Base-by-base conservation (phyloP, 53 echinoderm and acorn worm genomes). In the Holothuria scabra region DNA sequence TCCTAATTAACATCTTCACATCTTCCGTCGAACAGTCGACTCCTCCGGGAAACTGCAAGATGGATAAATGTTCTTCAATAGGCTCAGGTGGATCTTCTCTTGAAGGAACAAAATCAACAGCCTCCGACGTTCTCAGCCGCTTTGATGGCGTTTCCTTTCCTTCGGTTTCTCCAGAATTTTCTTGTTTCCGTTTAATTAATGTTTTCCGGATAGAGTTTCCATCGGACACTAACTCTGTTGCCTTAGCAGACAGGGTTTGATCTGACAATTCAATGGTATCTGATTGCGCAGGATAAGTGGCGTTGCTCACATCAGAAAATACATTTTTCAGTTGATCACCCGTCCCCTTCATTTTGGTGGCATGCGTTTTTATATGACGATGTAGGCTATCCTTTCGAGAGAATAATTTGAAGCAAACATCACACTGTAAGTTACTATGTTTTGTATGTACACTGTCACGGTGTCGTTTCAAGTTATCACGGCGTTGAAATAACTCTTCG, bases 381-480 rank as follows among this genome's bases (percentile, higher is more conserved):
- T 8, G 66, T 23, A 66, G 66, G 13, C 29, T 66, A 66, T 66
- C 66, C 66, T 66, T 66, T 66, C 66, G 66, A 28, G 66, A 66
- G 13, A 26, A 66, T 66, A 18, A 28, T 66, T 66, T 66, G 32
- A 66, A 66, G 28, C 66, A 66, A 8, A 23, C 13, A 12, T 12
- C 32, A 67, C 67, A 67, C 14, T 31, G 67, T 67, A 67, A 31
- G 16, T 67, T 67, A 29, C 20, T 31, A 6, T 31, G 3, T 3
- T 31, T 67, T 11, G 35, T 29, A 67, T 67, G 67, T 20, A 67
- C 67, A 67, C 29, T 67, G 3, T 67, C 6, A 67, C 10, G 29
- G 32, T 37, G 67, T 29, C 67, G 67, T 67, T 67, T 67, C 35
- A 31, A 67, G 67, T 29, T 5, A 67, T 67, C 4, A 29, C 8